These are phyloP conservation scores for Eristalinus aeneus DNA, from an alignment of 2,888 invertebrate species.

Conservation along the genomic window DNA sequence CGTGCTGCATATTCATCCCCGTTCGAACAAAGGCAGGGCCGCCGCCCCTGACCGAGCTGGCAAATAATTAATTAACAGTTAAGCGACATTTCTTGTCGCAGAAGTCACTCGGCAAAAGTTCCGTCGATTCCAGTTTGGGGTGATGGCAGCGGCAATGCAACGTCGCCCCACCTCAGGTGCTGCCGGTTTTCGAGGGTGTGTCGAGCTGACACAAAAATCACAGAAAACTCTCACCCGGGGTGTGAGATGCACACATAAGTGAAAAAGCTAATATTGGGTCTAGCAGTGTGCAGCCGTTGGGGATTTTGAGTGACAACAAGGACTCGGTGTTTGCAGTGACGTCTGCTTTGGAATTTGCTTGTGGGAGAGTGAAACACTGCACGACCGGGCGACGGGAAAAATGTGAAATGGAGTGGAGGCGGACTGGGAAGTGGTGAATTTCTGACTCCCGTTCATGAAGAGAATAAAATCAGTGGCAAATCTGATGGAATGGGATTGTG, in stretches of 20 bases:
- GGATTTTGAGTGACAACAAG: constrained; percentile 42
- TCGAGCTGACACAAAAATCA: constrained; percentile 49
- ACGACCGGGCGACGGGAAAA: background rate
- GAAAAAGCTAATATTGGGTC: constrained; percentile 69
- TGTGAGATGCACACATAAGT: constrained; percentile 62
- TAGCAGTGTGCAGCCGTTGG: constrained; percentile 39
- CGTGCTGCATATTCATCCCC: background rate
- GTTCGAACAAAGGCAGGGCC: background rate
- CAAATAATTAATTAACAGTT: constrained; percentile 68
- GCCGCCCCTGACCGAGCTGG: background rate
- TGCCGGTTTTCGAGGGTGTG: constrained; percentile 21
- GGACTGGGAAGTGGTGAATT: too few species aligned
- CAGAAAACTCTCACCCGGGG: constrained; percentile 10
- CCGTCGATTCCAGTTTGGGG: constrained; percentile 18
- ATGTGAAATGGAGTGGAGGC: background rate
- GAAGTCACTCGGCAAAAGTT: constrained; percentile 65
- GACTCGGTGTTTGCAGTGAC: background rate
- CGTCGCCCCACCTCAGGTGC: constrained; percentile 41
- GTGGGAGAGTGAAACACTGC: background rate
- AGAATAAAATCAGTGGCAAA: too few species aligned
- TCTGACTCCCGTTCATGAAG: too few species aligned
- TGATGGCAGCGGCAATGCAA: constrained; percentile 54
- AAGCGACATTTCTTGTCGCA: constrained; percentile 68
- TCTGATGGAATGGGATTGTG: too few species aligned
- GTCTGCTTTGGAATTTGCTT: background rate